Conservation (phyloP, 1,140 invertebrate genomes). For the Drosophila micromelanica region DNA sequence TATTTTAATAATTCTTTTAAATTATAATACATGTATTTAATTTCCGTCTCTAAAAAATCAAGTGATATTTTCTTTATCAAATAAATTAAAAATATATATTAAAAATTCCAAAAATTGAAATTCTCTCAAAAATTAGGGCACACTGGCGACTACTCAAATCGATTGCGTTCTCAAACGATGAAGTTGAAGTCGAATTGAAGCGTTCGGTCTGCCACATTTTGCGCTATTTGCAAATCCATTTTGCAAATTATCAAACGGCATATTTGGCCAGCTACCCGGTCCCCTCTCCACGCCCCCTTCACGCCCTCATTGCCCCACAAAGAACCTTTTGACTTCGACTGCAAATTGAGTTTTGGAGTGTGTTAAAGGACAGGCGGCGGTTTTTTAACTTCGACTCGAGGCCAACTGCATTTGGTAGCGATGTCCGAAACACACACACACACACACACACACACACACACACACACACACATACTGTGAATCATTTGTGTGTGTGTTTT, state of each 20-base stretch:
- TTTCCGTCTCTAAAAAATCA: too few relatives aligned
- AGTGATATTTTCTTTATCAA: too few relatives aligned
- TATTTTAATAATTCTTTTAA: too few relatives aligned
- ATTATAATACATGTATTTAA: too few relatives aligned
- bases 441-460: slow-evolving; percentile 1
- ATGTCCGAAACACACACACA: not conserved
- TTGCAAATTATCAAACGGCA: slow-evolving; percentile 43
- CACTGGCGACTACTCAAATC: slow-evolving; percentile 8
- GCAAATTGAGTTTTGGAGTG: slow-evolving; percentile 4
- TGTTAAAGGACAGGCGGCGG: not conserved
- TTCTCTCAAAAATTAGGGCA: not conserved
- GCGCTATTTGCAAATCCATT: slow-evolving; percentile 35
- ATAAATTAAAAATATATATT: too few relatives aligned
- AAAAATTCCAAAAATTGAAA: too few relatives aligned
- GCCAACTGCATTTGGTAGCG: slow-evolving; percentile 26
- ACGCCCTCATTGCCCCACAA: not conserved
- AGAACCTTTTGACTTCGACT: slow-evolving; percentile 8
- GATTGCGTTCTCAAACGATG: not conserved
- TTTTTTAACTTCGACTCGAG: slow-evolving; percentile 33
- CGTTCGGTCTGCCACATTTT: not conserved
- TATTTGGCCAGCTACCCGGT: slow-evolving; percentile 17
- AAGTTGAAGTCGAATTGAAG: not conserved
- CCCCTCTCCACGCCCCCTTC: not conserved
- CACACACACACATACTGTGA: too few relatives aligned
- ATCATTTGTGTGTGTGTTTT: not conserved